Evolutionary conservation across 2,113 vertebrate species (phyloP), one percentile per base, ranked within the genome.

Genomic region (Connochaetes taurinus): DNA sequence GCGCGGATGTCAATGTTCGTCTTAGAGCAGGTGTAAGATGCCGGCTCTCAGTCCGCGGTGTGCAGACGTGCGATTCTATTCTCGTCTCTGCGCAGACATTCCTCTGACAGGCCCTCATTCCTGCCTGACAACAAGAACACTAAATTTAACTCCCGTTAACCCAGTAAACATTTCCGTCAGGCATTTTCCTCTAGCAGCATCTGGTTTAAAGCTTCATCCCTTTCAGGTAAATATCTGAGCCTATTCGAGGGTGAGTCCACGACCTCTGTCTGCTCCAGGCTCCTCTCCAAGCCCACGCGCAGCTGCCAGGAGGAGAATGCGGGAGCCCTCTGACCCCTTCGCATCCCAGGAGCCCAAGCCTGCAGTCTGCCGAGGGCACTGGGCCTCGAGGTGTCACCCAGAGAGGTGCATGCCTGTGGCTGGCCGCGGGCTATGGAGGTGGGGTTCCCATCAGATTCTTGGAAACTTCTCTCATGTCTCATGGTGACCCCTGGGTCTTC

Each of bases 221-320:
- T 52, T 11, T 52, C 31, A 81, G 78, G 31, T 52, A 52, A n/a
- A 23, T 6, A 52, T 52, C 45, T 50, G 47, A 81, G 31, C 47
- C 47, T 29, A 17, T 80, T 81, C 2, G 8, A 29, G 14, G 6
- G 43, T 5, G 43, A 80, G 43, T 31, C 45, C 29, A 50, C 31
- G 17, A 50, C 47, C 47, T 52, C 16, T 5, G 0, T n/a, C 47
- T 23, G 17, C 17, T n/a, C 17, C 80, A n/a, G 31, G 80, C 47
- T 82, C 80, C 29, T 82, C 47, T 80, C 47, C 80, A 82, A 52
- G 47, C 16, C 29, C 47, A 81, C 31, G 47, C 0, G 17, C 16
- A 52, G 80, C 80, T 52, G 29, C 80, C 3, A 33, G 80, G 47
- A 81, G 47, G 47, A 13, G 47, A 52, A 21, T n/a, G 47, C 1